Percentiles rank a stretch among this genome's conserved stretches.
Conservation (phyloP, 2,113 vertebrate genomes). For the Sapayoa aenigma region DNA sequence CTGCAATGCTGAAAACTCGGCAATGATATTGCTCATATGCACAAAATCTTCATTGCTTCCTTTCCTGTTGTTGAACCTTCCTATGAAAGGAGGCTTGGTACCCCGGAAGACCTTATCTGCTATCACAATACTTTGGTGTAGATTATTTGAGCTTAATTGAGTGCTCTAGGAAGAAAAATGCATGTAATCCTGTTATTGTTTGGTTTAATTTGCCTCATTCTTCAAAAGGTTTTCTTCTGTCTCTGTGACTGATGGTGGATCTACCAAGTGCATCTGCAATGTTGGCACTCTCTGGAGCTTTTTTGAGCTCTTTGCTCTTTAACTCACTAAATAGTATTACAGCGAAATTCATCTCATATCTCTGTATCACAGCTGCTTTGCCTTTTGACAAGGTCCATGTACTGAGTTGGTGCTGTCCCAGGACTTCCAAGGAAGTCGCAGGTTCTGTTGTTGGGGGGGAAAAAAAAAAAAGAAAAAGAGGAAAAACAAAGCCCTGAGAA, state of each 20-base stretch:
- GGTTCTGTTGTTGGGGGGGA: background rate
- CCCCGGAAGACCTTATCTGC: background rate
- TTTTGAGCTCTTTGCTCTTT: background rate
- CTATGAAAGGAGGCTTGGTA: background rate
- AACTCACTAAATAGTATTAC: background rate
- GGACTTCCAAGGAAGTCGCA: background rate
- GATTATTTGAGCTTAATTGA: background rate
- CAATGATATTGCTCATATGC: background rate
- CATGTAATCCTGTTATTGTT: background rate
- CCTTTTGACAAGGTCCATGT: background rate
- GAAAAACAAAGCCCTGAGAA: accelerated
- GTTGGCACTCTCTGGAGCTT: background rate
- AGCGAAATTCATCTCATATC: background rate
- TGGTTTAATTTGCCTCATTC: background rate
- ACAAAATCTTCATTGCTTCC: background rate
- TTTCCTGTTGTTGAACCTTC: background rate
- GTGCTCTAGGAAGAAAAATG: background rate
- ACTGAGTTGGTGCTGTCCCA: background rate
- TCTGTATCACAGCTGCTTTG: background rate
- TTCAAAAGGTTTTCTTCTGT: background rate
- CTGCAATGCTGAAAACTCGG: background rate
- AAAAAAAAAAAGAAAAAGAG: accelerated
- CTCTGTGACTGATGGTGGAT: background rate
- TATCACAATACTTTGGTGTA: background rate
- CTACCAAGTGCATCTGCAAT: background rate